Evolutionary conservation across 1,140 invertebrate species (phyloP).

Genomic region (Drosophila eugracilis): DNA sequence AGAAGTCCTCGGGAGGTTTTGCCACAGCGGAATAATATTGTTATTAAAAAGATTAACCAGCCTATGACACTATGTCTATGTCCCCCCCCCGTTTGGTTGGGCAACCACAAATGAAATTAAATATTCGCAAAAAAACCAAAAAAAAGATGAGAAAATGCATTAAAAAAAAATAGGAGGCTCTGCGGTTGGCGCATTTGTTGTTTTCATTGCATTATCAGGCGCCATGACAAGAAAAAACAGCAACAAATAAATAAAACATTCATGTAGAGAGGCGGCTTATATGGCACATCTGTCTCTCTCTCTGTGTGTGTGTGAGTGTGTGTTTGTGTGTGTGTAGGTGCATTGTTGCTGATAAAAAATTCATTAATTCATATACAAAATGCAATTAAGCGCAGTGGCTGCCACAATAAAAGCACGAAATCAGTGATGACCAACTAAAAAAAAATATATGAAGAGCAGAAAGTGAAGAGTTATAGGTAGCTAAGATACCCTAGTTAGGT

Average conservation of each 20-base stretch:
- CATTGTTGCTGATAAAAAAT: constrained; percentile 76
- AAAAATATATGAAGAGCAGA: constrained; percentile 37
- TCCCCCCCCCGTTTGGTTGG: no score
- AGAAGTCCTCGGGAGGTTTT: constrained; percentile 23
- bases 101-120: constrained; percentile 78
- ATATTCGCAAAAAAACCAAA: no score
- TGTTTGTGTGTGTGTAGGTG: constrained; percentile 46
- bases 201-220: constrained; percentile 78
- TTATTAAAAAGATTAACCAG: constrained; percentile 28
- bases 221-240: constrained; percentile 53
- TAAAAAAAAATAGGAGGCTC: constrained; percentile 49
- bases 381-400: constrained; percentile 81
- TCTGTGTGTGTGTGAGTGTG: constrained; percentile 41
- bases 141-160: constrained; percentile 25
- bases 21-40: background rate
- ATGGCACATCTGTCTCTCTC: constrained; percentile 60
- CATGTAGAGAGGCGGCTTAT: constrained; percentile 53
- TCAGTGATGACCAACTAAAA: constrained; percentile 51
- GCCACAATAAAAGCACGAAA: constrained; percentile 65
- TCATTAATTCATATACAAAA: constrained; percentile 83
- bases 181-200: constrained; percentile 69
- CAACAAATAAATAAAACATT: constrained; percentile 69
- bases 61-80: constrained; percentile 34
- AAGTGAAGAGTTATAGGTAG: background rate
- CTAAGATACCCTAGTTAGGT: constrained; percentile 8